Percentiles rank a stretch among this genome's conserved stretches.
These are phyloP conservation scores for Clepsis dumicolana DNA, from an alignment of 2,888 invertebrate species.

Conservation along the genomic window DNA sequence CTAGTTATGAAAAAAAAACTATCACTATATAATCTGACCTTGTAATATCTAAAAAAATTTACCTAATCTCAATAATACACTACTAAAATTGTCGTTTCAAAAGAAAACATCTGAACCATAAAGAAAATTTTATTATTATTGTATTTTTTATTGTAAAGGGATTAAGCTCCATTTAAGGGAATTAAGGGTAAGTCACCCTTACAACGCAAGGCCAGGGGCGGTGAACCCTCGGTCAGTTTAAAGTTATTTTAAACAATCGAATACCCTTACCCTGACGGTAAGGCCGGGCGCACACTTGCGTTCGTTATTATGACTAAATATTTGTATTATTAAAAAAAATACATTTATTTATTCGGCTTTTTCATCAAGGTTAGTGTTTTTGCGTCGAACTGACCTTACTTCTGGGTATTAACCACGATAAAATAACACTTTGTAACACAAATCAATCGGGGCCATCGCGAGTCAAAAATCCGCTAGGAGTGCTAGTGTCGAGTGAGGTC, in stretches of 20 bases:
- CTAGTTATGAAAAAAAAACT: no score
- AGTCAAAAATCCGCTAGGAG: no score
- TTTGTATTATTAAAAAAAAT: neutral
- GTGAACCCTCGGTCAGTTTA: constrained; percentile 67
- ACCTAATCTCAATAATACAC: no score
- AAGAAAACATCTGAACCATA: constrained; percentile 7
- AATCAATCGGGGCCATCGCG: no score
- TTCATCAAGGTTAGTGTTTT: no score
- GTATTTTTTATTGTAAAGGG: constrained; percentile 41
- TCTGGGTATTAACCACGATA: no score
- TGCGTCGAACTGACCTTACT: no score
- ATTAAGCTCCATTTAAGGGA: constrained; percentile 43
- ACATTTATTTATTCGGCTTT: no score
- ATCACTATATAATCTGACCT: no score
- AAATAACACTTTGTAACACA: no score
- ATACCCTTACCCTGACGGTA: constrained; percentile 51
- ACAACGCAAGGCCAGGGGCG: constrained; percentile 54
- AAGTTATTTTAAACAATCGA: constrained; percentile 79
- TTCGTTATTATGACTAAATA: neutral
- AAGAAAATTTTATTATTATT: constrained; percentile 30
- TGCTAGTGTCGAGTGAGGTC: no score
- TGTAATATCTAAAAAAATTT: no score
- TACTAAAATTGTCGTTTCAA: neutral
- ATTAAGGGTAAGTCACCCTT: constrained; percentile 42
- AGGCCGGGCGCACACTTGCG: constrained; percentile 29